Conservation (phyloP, 2,113 vertebrate species). For the Tenrec ecaudatus region DNA sequence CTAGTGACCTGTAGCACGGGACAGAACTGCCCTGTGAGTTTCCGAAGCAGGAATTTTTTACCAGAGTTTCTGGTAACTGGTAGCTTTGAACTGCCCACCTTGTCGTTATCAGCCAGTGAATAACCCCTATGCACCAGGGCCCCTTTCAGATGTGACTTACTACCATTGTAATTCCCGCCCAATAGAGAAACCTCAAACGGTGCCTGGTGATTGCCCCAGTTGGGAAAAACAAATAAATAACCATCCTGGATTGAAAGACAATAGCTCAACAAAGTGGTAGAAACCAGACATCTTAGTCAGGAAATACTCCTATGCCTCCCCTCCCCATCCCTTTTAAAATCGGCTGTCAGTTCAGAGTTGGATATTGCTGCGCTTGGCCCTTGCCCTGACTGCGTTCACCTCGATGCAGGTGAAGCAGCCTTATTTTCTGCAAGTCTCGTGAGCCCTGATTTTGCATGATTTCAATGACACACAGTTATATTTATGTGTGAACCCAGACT, state of each 20-base stretch:
- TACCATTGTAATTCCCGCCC: background rate
- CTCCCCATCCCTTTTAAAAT: conserved; percentile 9
- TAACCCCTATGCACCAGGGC: too few relatives aligned
- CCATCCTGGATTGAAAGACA: background rate
- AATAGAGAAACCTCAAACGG: background rate
- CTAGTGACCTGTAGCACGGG: too few relatives aligned
- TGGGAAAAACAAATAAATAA: background rate
- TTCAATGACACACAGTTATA: background rate
- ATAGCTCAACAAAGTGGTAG: background rate
- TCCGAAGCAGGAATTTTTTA: too few relatives aligned
- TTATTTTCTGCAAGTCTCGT: background rate
- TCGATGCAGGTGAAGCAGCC: too few relatives aligned
- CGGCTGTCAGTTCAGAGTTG: background rate
- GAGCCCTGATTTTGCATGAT: background rate
- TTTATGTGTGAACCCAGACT: background rate
- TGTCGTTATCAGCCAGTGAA: too few relatives aligned
- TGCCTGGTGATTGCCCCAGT: background rate
- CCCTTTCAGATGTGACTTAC: background rate
- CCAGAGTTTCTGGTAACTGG: too few relatives aligned
- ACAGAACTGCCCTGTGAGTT: too few relatives aligned
- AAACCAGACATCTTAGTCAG: background rate
- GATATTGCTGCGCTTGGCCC: too few relatives aligned
- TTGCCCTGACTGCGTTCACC: background rate
- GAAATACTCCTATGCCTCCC: background rate
- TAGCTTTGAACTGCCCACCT: too few relatives aligned